Percentiles rank a stretch among this genome's conserved stretches.
Evolutionary conservation across 2,797 vertebrate genomes (phyloP).

Genomic region (Gymnoscopelus microlampas): DNA sequence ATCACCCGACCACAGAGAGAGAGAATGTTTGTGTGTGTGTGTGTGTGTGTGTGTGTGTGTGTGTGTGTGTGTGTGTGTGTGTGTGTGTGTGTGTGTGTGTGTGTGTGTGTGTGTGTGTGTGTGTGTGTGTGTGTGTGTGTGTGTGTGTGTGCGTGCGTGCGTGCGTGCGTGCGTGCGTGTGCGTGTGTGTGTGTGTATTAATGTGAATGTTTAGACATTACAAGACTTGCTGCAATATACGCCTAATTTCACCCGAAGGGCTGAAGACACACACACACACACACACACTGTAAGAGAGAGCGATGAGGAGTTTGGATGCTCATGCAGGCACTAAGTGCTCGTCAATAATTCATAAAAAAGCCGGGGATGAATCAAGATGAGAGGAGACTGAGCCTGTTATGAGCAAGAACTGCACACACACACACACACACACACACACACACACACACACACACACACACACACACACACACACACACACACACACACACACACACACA

Average conservation of each 20-base stretch:
- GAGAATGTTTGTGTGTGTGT: no score
- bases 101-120: background rate
- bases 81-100: background rate
- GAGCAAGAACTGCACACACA: constrained; percentile 43
- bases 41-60: background rate
- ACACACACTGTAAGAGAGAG: background rate
- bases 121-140: background rate
- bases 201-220: background rate
- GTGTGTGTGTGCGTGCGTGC: background rate
- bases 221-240: no score
- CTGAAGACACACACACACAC: background rate
- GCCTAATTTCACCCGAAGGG: no score
- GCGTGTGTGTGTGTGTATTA: background rate
- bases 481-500: constrained; percentile 49
- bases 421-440: no score
- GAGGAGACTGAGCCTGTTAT: constrained; percentile 70
- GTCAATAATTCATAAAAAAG: constrained; percentile 82
- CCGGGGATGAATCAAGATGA: constrained; percentile 68
- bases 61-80: background rate
- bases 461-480: constrained; percentile 33
- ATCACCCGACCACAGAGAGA: no score
- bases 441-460: no score
- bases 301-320: constrained; percentile 64
- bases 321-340: constrained; percentile 70
- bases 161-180: background rate